Conservation (phyloP, 2,888 invertebrate species). For the Acronicta psi region DNA sequence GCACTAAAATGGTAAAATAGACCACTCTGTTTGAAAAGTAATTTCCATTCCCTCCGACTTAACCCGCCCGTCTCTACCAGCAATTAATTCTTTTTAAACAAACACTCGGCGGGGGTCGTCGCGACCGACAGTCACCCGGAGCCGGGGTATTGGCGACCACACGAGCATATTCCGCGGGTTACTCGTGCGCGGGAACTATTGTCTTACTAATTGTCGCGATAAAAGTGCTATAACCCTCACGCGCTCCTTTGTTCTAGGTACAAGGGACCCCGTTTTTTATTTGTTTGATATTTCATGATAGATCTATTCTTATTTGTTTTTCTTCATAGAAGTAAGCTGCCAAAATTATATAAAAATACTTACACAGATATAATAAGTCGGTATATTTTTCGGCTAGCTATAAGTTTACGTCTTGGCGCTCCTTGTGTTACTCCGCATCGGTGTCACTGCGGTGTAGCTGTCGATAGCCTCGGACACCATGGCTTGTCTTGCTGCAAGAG, state of each 20-base stretch:
- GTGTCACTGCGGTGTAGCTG: too few relatives aligned
- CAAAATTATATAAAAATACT: too few relatives aligned
- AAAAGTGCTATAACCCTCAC: slow-evolving; percentile 53
- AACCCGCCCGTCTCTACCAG: slow-evolving; percentile 15
- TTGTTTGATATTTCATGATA: slow-evolving; percentile 23
- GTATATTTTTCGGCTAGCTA: too few relatives aligned
- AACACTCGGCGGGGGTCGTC: slow-evolving; percentile 45
- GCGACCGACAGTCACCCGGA: slow-evolving; percentile 48
- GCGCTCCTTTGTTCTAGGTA: slow-evolving; percentile 43
- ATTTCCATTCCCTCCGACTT: background rate
- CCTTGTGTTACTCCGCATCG: too few relatives aligned
- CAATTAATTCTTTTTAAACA: slow-evolving; percentile 48
- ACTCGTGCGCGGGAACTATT: slow-evolving; percentile 55
- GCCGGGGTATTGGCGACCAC: slow-evolving; percentile 56
- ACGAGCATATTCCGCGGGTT: slow-evolving; percentile 71
- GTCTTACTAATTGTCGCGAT: slow-evolving; percentile 63
- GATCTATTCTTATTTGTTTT: background rate
- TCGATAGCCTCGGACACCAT: too few relatives aligned
- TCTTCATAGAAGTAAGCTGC: background rate
- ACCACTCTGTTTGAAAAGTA: background rate
- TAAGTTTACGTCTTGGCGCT: too few relatives aligned
- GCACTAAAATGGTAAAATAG: too few relatives aligned
- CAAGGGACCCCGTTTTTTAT: slow-evolving; percentile 25
- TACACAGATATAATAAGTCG: too few relatives aligned
- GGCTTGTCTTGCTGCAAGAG: too few relatives aligned